Evolutionary conservation across 2,113 vertebrate genomes (phyloP).

Genomic region (Entosphenus tridentatus): DNA sequence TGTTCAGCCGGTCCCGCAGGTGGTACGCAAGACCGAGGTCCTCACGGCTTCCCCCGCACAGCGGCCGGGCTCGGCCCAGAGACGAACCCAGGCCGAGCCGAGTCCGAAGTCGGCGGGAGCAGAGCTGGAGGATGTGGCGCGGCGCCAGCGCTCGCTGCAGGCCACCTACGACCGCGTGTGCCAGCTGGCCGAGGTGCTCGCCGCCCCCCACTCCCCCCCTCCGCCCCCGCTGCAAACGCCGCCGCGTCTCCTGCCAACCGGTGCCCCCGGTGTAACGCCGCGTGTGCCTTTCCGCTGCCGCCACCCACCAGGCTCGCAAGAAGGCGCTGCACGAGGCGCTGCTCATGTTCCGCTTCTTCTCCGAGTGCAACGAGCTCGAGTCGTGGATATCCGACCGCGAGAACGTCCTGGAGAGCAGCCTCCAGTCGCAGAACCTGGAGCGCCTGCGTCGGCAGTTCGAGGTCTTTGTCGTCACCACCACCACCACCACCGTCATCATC

Average conservation of each 20-base stretch:
- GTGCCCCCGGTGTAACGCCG: neutral
- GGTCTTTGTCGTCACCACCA: constrained; percentile 18
- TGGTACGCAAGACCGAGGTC: too few species aligned
- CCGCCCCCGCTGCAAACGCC: too few species aligned
- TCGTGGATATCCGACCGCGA: constrained; percentile 59
- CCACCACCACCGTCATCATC: too few species aligned
- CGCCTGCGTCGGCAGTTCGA: constrained; percentile 39
- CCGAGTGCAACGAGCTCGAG: constrained; percentile 43
- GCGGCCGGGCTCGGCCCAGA: constrained; percentile 21
- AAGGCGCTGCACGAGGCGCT: constrained; percentile 35
- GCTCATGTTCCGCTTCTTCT: constrained; percentile 36
- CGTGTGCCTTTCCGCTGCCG: too few species aligned
- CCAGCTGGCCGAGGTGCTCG: constrained; percentile 32
- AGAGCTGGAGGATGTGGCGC: too few species aligned
- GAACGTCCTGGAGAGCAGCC: constrained; percentile 26
- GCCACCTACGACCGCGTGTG: constrained; percentile 26
- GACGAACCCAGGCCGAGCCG: constrained; percentile 22
- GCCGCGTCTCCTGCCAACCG: neutral
- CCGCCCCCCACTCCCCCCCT: too few species aligned
- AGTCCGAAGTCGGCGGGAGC: too few species aligned
- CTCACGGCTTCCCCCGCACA: constrained; percentile 8
- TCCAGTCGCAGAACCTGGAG: constrained; percentile 27
- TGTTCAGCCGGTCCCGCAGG: too few species aligned
- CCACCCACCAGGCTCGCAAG: constrained; percentile 21
- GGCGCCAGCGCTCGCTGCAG: constrained; percentile 28